Percentiles rank a stretch among this genome's conserved stretches.
Conservation (phyloP, 2,113 vertebrate genomes). For the Stigmatopora argus region DNA sequence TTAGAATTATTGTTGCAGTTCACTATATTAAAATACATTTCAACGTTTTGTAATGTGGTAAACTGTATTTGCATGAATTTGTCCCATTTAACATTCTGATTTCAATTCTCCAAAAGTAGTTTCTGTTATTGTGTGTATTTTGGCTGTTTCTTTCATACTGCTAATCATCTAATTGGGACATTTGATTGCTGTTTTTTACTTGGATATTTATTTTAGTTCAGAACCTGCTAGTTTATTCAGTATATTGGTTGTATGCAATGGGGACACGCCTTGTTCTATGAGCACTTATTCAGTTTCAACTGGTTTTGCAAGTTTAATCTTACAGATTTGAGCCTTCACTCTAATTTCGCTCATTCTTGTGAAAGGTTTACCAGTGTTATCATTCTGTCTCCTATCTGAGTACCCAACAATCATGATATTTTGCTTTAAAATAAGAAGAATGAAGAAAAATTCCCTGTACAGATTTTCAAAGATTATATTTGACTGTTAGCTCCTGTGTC, state of each 20-base stretch:
- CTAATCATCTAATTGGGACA: neutral
- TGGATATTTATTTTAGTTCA: neutral
- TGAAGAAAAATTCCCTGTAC: neutral
- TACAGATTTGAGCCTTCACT: constrained; percentile 15
- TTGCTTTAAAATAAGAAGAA: neutral
- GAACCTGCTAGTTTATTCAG: neutral
- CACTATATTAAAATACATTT: too few relatives aligned
- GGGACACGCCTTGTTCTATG: neutral
- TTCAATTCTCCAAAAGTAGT: too few relatives aligned
- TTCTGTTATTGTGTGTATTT: too few relatives aligned
- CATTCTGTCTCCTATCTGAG: neutral
- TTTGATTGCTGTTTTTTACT: neutral
- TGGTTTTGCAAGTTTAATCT: constrained; percentile 45
- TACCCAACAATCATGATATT: neutral
- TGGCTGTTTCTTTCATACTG: neutral
- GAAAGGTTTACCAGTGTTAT: neutral
- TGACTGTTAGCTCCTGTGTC: neutral
- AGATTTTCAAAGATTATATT: neutral
- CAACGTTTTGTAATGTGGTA: too few relatives aligned
- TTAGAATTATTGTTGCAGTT: too few relatives aligned
- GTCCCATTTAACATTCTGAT: too few relatives aligned
- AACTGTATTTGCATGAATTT: too few relatives aligned
- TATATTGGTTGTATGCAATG: neutral
- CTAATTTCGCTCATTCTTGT: neutral
- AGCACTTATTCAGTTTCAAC: constrained; percentile 20